Evolutionary conservation across 2,113 vertebrate species (phyloP).

Genomic region (Ciconia boyciana): DNA sequence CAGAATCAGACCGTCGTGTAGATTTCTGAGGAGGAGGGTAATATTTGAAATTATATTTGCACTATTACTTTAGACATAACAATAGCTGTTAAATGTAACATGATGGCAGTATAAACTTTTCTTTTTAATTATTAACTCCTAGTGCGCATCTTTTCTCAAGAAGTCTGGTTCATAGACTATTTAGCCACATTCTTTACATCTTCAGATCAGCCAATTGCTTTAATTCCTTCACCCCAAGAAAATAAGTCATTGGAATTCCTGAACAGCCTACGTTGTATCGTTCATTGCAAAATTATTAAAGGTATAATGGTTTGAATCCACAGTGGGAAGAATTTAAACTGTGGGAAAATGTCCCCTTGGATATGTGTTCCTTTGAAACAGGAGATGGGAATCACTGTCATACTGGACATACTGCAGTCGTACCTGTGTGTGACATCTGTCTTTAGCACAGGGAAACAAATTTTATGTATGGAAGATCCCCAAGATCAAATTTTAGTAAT

Average conservation of each 20-base stretch:
- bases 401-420: neutral
- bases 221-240: neutral
- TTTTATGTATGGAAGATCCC: neutral
- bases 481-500: neutral
- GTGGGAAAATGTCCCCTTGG: neutral
- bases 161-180: neutral
- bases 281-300: neutral
- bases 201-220: neutral
- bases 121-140: neutral
- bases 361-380: neutral
- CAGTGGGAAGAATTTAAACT: neutral
- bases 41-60: neutral
- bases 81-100: neutral
- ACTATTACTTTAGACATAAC: neutral
- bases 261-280: neutral
- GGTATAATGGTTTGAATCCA: neutral
- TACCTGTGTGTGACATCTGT: neutral
- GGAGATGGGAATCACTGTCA: neutral
- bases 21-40: conserved; percentile 76
- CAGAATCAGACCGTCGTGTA: conserved; percentile 80
- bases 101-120: neutral
- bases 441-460: neutral
- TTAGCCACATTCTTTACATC: neutral
- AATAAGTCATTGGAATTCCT: neutral
- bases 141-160: neutral